Evolutionary conservation across 1,140 invertebrate genomes (phyloP).

Genomic region (Hirudo medicinalis): DNA sequence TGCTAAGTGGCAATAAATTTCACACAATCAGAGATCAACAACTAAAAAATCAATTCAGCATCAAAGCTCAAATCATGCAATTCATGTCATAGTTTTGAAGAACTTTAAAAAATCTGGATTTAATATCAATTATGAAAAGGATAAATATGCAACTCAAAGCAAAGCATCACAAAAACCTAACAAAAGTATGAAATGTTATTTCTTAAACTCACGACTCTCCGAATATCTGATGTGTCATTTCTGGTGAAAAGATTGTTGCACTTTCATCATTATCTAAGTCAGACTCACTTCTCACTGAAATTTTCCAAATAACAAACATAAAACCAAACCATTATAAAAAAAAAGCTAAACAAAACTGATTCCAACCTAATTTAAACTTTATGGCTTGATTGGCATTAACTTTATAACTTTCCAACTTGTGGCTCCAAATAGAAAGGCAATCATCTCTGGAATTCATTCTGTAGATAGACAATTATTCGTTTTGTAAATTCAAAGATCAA

Average conservation of each 20-base stretch:
- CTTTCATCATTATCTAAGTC: constrained; percentile 16
- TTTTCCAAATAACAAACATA: neutral
- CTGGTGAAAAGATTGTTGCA: constrained; percentile 57
- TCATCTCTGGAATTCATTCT: constrained; percentile 22
- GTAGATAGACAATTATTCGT: neutral
- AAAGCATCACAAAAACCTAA: neutral
- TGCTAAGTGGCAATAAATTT: neutral
- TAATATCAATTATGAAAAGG: neutral
- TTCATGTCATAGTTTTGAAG: neutral
- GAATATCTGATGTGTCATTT: constrained; percentile 87
- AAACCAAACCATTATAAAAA: constrained; percentile 15
- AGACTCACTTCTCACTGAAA: constrained; percentile 18
- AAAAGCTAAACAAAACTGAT: constrained; percentile 15
- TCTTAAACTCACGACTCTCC: constrained; percentile 54
- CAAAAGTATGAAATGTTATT: neutral
- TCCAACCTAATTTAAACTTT: constrained; percentile 60
- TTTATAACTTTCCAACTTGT: constrained; percentile 31
- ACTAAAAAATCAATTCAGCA: neutral
- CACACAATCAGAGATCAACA: neutral
- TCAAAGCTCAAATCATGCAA: neutral
- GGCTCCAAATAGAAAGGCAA: constrained; percentile 25
- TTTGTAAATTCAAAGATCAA: no score
- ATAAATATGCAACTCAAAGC: neutral
- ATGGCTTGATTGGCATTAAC: constrained; percentile 51
- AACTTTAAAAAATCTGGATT: neutral